Base-by-base conservation (phyloP, 1,140 invertebrate species). In the Stegodyphus mimosarum region DNA sequence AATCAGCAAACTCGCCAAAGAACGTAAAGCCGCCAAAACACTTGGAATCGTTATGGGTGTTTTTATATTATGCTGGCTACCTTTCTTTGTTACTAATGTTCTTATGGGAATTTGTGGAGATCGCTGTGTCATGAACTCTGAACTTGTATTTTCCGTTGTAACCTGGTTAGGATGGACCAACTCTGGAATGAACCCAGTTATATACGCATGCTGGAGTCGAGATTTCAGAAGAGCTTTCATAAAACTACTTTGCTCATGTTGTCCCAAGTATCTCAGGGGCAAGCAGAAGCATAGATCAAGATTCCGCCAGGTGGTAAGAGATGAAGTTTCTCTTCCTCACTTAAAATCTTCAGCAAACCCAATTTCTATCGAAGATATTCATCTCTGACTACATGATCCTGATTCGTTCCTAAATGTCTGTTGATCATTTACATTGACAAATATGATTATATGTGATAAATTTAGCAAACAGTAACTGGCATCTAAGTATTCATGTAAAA, bases 131-230 rank as follows among this genome's bases (percentile, higher is more conserved):
- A 93, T 94, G 90, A 94, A 98, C 83, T 95, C 96, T 88, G 95
- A 98, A 88, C 93, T 97, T 66, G 94, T 99, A 0, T 81, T 86
- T 85, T 95, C 96, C 13, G 94, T 99, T 49, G 96, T 99, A 55
- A 99, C 97, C 51, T 99, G 99, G 99, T 93, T 98, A 6, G 98
- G 99, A 70, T 99, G 99, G 96, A 96, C 99, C 89, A 99, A 99
- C 91, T 99, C 97, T 33, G 95, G 96, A 53, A 98, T 99, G 96
- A 99, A 99, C 92, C 97, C 97, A 3, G 95, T 98, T 73, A 99
- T 99, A 88, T 99, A 99, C 91, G 97, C 97, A 3, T 98, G 96
- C 89, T 98, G 96, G 95, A 98, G 96, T 90, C 93, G 95, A 89
- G 97, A 99, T 90, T 99, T 99, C 91, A 93, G 97, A 91, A 95